These are phyloP conservation scores for Pygoscelis antarcticus DNA, from an alignment of 2,113 vertebrate species.

Conservation along the genomic window DNA sequence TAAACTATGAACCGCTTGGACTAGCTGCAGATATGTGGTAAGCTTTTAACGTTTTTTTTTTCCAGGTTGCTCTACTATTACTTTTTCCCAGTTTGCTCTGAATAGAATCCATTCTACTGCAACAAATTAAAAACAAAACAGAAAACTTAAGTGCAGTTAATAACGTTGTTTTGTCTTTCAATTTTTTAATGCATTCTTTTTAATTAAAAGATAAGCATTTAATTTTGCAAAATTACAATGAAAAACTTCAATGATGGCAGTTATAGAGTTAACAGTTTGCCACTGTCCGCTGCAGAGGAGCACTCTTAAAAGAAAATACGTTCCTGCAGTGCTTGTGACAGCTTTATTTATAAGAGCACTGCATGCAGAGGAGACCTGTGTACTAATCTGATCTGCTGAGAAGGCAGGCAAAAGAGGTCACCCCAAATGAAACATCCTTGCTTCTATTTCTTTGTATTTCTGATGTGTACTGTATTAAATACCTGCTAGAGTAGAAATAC, in stretches of 20 bases:
- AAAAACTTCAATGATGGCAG: not conserved
- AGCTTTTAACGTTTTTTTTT: slow-evolving; percentile 43
- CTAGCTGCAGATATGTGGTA: slow-evolving; percentile 97
- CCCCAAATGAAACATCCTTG: not conserved
- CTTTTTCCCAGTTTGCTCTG: not conserved
- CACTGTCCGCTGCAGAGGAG: not conserved
- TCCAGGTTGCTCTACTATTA: not conserved
- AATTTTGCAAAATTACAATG: not conserved
- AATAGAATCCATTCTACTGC: not conserved
- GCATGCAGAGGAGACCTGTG: not conserved
- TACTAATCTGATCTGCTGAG: not conserved
- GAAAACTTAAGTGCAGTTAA: not conserved
- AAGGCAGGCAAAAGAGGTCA: not conserved
- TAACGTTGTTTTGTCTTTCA: not conserved
- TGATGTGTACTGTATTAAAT: not conserved
- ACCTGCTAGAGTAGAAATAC: not conserved
- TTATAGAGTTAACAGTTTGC: not conserved
- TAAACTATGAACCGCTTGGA: slow-evolving; percentile 94
- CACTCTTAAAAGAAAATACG: not conserved
- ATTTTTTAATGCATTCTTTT: not conserved
- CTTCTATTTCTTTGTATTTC: not conserved
- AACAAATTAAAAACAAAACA: not conserved
- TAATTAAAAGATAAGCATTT: not conserved
- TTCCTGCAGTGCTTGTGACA: not conserved
- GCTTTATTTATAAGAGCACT: not conserved